Evolutionary conservation across 1,140 invertebrate species (phyloP).

Genomic region (Acromyrmex echinatior): DNA sequence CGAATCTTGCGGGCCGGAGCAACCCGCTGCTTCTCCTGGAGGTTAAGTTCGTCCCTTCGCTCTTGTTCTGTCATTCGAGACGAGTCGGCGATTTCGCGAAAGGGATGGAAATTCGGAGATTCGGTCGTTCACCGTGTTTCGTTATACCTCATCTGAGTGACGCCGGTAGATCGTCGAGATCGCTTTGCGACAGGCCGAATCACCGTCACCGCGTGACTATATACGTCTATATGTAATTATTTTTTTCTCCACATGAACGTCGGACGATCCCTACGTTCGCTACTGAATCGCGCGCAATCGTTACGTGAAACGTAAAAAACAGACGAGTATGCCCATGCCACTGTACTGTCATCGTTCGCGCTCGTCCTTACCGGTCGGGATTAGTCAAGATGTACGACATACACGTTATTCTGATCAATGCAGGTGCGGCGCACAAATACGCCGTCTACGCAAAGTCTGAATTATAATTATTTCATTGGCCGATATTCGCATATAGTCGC

Average conservation of each 20-base stretch:
- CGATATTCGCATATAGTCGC: too few relatives aligned
- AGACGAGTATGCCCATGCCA: neutral
- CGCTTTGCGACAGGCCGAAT: neutral
- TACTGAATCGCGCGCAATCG: neutral
- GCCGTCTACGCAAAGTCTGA: neutral
- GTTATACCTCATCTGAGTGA: neutral
- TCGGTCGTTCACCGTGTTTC: neutral
- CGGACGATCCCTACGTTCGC: neutral
- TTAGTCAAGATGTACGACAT: too few relatives aligned
- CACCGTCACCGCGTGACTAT: slow-evolving; percentile 59
- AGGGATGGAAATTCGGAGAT: neutral
- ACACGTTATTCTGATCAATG: too few relatives aligned
- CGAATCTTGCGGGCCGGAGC: slow-evolving; percentile 83
- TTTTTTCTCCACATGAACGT: slow-evolving; percentile 22
- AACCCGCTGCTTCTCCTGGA: slow-evolving; percentile 79
- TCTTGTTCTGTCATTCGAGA: slow-evolving; percentile 83
- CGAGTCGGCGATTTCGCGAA: neutral
- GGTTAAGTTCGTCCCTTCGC: slow-evolving; percentile 80
- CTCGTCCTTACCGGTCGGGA: slow-evolving; percentile 21
- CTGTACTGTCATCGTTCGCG: neutral
- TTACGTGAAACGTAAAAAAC: slow-evolving; percentile 5
- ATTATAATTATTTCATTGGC: too few relatives aligned
- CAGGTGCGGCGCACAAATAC: neutral
- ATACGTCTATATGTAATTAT: slow-evolving; percentile 13
- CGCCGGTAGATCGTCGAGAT: neutral